Base-by-base conservation (phyloP, 2,113 vertebrate genomes). In the Serilophus lunatus region DNA sequence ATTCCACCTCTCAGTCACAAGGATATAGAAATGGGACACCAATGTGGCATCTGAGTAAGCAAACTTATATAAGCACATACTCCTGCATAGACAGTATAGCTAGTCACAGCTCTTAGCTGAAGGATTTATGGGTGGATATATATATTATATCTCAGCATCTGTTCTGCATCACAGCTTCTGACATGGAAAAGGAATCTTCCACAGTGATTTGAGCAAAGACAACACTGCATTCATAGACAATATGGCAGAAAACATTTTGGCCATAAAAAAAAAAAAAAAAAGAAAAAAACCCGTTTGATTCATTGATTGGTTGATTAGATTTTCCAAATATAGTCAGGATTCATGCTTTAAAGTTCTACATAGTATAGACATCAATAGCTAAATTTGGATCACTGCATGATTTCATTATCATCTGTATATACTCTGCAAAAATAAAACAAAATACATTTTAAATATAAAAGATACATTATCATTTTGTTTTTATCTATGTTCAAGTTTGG, bases 91-190 rank as follows among this genome's bases (percentile, higher is more conserved):
- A 88, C 10, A 61, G 28, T 64, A 13, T 56, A 82, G 22, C 53
- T 93, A 36, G 60, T 91, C 89, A 95, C 69, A 92, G 89, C 74
- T 87, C 53, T 78, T 50, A 79, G 71, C 36, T 91, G 74, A 76
- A 92, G 74, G 53, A 82, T 93, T 93, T 96, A 64, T 71, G 63
- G 84, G 75, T 87, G 50, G 70, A 57, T 89, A 29, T 89, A 57
- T 89, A 29, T 89, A 76, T 85, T 68, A 63, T 87, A 31, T 87
- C 80, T 84, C 81, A 78, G 56, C 91, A 95, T 92, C 89, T 93
- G 94, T 92, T 97, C 65, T 97, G n/a, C 81, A 87, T 94, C 83
- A 82, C 54, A 68, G 6, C 10, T 76, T 91, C 53, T 84, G 70
- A 79, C 53, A 69, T 9, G 25, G 28, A 86, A 57, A 91, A 86